A percentile compares a stretch with the other conserved stretches of the same genome.
phyloP scores from a whole-genome alignment of 2,888 invertebrate species.

The Oegoconia quadripuncta region DNA sequence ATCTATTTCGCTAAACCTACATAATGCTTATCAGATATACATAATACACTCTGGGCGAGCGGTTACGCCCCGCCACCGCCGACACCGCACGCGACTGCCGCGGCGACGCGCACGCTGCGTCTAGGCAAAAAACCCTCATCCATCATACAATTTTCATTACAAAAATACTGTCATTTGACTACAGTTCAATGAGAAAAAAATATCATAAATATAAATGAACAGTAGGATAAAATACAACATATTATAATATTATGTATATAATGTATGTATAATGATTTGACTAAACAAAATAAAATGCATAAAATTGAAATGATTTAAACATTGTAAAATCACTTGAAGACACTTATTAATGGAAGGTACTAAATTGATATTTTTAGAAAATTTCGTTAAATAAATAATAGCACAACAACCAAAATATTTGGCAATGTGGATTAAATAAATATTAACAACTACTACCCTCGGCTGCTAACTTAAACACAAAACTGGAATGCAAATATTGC shows the following conservation, averaged over 20 bases:
- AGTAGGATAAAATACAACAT: slow-evolving; percentile 70
- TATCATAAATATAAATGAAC: slow-evolving; percentile 66
- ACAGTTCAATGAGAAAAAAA: slow-evolving; percentile 76
- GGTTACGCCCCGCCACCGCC: slow-evolving; percentile 19
- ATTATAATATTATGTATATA: slow-evolving; percentile 63
- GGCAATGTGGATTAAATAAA: slow-evolving; percentile 73
- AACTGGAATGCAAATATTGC: slow-evolving; percentile 79
- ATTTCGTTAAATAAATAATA: slow-evolving; percentile 71
- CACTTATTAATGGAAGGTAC: slow-evolving; percentile 72
- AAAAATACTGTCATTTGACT: slow-evolving; percentile 81
- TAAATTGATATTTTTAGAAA: slow-evolving; percentile 67
- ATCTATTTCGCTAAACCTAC: slow-evolving; percentile 79
- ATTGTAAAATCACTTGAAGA: slow-evolving; percentile 70
- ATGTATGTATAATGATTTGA: slow-evolving; percentile 77
- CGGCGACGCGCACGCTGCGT: slow-evolving; percentile 28
- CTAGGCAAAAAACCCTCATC: slow-evolving; percentile 63
- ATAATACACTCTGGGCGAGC: slow-evolving; percentile 53
- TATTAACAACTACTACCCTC: slow-evolving; percentile 67
- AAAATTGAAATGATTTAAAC: slow-evolving; percentile 75
- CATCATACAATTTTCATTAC: slow-evolving; percentile 75
- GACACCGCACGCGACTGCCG: slow-evolving; percentile 18
- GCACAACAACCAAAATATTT: slow-evolving; percentile 77
- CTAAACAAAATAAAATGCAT: slow-evolving; percentile 78
- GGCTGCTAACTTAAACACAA: slow-evolving; percentile 72
- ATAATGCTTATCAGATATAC: slow-evolving; percentile 79